These are phyloP conservation scores for Bombus breviceps DNA, from an alignment of 1,140 invertebrate genomes.

Conservation along the genomic window DNA sequence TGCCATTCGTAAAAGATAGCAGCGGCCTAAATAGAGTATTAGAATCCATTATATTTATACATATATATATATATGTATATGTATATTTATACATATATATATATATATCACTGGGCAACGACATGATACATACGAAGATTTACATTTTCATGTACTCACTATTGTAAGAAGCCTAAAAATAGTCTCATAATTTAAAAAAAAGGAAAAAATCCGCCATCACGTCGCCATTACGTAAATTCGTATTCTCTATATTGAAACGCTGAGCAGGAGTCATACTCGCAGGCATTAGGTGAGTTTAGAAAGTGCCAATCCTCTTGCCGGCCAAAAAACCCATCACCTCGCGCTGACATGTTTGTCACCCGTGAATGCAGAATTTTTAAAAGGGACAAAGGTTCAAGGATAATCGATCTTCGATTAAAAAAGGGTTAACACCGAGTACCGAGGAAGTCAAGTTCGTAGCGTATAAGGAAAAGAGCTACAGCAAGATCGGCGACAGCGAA, in stretches of 20 bases:
- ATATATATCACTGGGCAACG: no score
- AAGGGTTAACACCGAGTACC: background rate
- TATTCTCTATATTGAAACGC: background rate
- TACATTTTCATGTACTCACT: no score
- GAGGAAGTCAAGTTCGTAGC: conserved; percentile 8
- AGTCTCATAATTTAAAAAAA: background rate
- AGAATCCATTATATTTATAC: no score
- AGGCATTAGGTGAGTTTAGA: conserved; percentile 29
- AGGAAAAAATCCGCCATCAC: background rate
- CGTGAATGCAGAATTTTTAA: background rate
- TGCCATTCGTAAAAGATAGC: no score
- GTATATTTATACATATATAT: no score
- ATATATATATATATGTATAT: no score
- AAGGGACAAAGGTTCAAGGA: background rate
- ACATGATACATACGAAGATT: no score
- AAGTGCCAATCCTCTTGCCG: background rate
- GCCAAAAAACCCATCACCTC: background rate
- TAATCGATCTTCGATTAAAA: background rate
- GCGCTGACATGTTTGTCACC: background rate
- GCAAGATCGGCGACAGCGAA: conserved; percentile 36
- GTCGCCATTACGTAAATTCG: conserved; percentile 5
- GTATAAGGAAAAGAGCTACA: background rate
- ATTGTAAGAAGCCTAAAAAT: no score
- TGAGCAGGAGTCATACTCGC: background rate
- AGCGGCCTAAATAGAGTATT: no score